Conservation (phyloP, 2,113 vertebrate genomes). For the Vicugna pacos region DNA sequence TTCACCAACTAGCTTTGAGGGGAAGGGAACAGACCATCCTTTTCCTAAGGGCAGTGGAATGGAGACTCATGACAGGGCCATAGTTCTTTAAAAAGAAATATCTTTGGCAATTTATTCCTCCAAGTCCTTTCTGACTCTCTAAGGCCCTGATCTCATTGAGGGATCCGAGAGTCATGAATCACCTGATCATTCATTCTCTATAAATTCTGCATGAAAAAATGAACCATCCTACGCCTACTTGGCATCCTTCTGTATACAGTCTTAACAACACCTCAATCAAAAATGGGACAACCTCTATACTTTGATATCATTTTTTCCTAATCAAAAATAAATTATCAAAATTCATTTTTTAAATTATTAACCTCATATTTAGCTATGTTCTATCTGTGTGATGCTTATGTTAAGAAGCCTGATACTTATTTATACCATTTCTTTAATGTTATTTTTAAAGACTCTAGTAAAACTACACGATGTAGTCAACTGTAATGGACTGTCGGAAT, state of each 20-base stretch:
- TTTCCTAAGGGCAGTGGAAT: neutral
- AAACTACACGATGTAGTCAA: neutral
- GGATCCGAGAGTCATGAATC: neutral
- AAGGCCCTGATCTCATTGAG: neutral
- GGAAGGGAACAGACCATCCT: neutral
- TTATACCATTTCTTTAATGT: neutral
- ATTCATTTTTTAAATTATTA: neutral
- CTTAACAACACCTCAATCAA: neutral
- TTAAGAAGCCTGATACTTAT: neutral
- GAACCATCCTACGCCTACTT: neutral
- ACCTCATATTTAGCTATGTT: neutral
- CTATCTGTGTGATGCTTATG: neutral
- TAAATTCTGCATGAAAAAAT: neutral
- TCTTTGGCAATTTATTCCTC: neutral
- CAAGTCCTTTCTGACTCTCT: neutral
- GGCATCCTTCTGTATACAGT: neutral
- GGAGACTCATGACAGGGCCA: neutral
- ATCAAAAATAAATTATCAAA: constrained; percentile 20
- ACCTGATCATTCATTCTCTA: neutral
- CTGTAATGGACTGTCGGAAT: neutral
- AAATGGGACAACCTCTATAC: neutral
- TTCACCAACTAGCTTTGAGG: neutral
- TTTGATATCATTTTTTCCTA: neutral
- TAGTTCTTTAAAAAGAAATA: neutral
- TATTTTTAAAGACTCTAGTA: neutral